phyloP scores from a whole-genome alignment of 2,797 vertebrate species.

The Chromis chromis region DNA sequence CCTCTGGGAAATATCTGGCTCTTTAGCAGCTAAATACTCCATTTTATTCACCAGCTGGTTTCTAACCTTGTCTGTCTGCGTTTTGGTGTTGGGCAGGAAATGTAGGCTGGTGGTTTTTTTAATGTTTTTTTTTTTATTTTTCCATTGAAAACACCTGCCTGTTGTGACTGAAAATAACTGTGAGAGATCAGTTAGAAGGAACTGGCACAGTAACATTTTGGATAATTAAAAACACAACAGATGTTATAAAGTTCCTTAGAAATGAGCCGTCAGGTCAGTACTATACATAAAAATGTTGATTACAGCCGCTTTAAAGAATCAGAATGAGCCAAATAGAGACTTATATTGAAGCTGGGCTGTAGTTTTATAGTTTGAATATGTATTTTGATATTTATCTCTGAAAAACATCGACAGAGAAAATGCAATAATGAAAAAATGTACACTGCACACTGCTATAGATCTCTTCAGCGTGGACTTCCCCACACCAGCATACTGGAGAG shows the following conservation, averaged over 20 bases:
- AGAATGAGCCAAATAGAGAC: background rate
- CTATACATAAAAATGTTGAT: no score
- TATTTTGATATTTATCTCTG: background rate
- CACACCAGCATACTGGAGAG: slow-evolving; percentile 40
- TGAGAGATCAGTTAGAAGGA: background rate
- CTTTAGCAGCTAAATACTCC: slow-evolving; percentile 17
- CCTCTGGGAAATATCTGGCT: slow-evolving; percentile 9
- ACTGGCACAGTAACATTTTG: background rate
- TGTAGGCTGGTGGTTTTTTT: background rate
- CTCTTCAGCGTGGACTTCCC: slow-evolving; percentile 36
- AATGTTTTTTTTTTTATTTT: background rate
- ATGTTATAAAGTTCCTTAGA: no score
- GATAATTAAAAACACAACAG: background rate
- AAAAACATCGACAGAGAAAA: background rate
- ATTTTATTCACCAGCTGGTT: slow-evolving; percentile 7
- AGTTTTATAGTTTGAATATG: no score
- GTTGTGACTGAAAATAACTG: background rate
- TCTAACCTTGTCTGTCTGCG: slow-evolving; percentile 4
- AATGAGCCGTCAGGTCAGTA: no score
- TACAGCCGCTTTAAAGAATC: no score
- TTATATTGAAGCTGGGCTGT: background rate
- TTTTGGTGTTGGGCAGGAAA: slow-evolving; percentile 16
- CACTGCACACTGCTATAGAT: slow-evolving; percentile 19
- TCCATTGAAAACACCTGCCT: slow-evolving; percentile 1
- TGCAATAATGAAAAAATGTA: slow-evolving; percentile 3